Base-by-base conservation (phyloP, 2,797 vertebrate species). In the Rhinophrynus dorsalis region DNA sequence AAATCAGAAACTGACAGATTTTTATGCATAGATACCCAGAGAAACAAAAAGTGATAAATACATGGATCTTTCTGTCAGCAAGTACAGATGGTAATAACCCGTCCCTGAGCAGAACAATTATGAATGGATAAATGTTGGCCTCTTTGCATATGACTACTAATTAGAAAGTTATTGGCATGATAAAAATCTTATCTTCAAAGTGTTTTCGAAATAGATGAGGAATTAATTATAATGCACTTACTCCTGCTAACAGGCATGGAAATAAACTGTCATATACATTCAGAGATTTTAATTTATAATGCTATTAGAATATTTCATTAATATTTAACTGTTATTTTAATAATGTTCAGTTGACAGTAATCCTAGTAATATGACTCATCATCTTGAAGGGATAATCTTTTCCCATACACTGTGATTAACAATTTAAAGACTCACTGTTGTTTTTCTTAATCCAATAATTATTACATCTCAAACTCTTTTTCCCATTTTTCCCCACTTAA, bases 1-100 rank as follows among this genome's bases (percentile, higher is more conserved):
- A n/a, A n/a, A n/a, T n/a, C n/a, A n/a, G n/a, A n/a, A n/a, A n/a
- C n/a, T n/a, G n/a, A n/a, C n/a, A n/a, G n/a, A n/a, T n/a, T n/a
- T n/a, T n/a, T n/a, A n/a, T n/a, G n/a, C n/a, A n/a, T n/a, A n/a
- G n/a, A n/a, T n/a, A n/a, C n/a, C n/a, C n/a, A n/a, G n/a, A n/a
- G n/a, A 11, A 35, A 24, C 17, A 5, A 15, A 45, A 40, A 44
- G 30, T 23, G 35, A 23, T 21, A 55, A 42, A 17, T 30, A 45
- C 13, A 30, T 17, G 15, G 35, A 45, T 42, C 7, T 35, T 9
- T 32, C 20, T 32, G 37, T 24, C 51, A 32, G 48, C 24, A 18
- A 38, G 67, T 62, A 33, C 67, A 70, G 58, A 70, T 70, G 58
- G 67, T 29, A 47, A 66, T 55, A n/a, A 24, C 20, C 27, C 10